Percentiles rank a stretch among this genome's conserved stretches.
These are phyloP conservation scores for Ochotona curzoniae DNA, from an alignment of 2,113 vertebrate genomes.

Conservation along the genomic window DNA sequence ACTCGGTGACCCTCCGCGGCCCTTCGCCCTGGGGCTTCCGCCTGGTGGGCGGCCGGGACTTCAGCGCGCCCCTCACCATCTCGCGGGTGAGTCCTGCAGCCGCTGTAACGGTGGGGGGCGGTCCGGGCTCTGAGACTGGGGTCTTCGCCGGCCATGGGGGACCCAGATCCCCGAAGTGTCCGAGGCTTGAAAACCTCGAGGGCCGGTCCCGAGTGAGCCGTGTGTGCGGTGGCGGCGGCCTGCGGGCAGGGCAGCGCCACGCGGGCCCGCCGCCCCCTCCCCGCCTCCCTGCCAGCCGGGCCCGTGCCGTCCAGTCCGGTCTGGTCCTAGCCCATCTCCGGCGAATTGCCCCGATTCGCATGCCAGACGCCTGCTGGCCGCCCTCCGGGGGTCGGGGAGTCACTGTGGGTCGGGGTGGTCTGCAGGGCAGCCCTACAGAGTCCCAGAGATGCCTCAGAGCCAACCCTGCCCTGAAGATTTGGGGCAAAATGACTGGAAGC, in stretches of 20 bases:
- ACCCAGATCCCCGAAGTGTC: conserved; percentile 52
- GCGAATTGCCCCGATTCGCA: not conserved
- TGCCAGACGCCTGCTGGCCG: not conserved
- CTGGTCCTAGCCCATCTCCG: not conserved
- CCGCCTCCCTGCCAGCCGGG: not conserved
- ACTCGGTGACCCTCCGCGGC: conserved; percentile 92
- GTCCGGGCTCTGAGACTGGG: not conserved
- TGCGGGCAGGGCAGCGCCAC: not conserved
- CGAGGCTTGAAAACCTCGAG: not conserved
- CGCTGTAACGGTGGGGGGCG: conserved; percentile 13
- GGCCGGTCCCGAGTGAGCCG: not conserved
- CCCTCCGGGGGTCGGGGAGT: not conserved
- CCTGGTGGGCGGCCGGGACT: conserved; percentile 96
- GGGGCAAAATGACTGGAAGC: not conserved
- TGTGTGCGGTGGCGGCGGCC: not conserved
- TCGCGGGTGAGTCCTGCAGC: conserved; percentile 91
- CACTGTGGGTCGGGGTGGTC: not conserved
- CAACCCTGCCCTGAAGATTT: not conserved
- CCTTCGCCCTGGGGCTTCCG: conserved; percentile 98
- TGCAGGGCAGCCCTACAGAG: too few species aligned
- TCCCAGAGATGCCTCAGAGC: not conserved
- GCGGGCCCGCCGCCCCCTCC: not conserved
- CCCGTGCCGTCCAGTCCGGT: too few species aligned
- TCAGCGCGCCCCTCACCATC: conserved; percentile 95
- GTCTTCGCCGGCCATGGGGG: not conserved